phyloP scores from a whole-genome alignment of 2,797 vertebrate genomes.

The Enteromius radiatus region DNA sequence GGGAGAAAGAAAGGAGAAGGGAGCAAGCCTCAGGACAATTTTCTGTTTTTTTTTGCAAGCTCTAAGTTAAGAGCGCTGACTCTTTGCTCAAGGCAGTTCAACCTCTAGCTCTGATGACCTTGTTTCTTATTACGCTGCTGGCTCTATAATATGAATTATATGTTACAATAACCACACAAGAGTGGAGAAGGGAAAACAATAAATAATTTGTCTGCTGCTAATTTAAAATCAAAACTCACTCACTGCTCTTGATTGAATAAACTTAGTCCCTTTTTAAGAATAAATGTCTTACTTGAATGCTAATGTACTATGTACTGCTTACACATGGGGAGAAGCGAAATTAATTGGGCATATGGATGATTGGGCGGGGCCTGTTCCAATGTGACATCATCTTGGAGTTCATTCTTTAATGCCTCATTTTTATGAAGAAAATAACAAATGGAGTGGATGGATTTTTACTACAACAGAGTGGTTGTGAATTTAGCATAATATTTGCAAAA shows the following conservation, averaged over 20 bases:
- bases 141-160: background rate
- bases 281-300: background rate
- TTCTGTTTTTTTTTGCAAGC: background rate
- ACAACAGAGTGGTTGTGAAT: background rate
- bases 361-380: background rate
- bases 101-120: slow-evolving; percentile 16
- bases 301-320: background rate
- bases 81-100: slow-evolving; percentile 11
- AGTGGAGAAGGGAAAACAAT: no score
- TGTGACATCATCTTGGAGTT: background rate
- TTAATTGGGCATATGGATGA: background rate
- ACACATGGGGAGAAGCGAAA: background rate
- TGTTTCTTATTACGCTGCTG: background rate
- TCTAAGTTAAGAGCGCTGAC: slow-evolving; percentile 2
- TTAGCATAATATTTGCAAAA: background rate
- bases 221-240: background rate
- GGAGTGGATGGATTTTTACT: background rate
- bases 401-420: background rate
- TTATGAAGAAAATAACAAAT: background rate
- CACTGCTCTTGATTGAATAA: background rate
- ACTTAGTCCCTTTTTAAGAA: background rate
- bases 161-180: background rate
- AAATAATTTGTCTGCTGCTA: no score
- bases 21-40: slow-evolving; percentile 27
- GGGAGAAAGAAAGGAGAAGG: background rate